phyloP scores from a whole-genome alignment of 2,113 vertebrate genomes.

The Cinclus mexicanus region DNA sequence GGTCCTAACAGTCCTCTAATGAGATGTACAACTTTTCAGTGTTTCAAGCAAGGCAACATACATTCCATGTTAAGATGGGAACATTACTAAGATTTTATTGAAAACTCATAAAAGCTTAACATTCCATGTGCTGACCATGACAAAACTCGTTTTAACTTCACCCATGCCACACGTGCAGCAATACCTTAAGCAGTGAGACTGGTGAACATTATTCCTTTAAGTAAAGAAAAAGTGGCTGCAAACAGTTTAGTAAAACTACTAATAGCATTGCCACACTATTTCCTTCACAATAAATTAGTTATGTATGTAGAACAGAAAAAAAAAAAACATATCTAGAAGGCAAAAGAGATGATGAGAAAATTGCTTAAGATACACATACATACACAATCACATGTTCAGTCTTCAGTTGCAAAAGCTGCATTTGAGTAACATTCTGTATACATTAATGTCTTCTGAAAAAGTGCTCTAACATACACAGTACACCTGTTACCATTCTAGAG shows the following conservation, averaged over 20 bases:
- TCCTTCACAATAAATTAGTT: background rate
- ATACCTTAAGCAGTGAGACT: background rate
- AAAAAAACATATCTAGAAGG: background rate
- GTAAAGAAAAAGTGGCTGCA: background rate
- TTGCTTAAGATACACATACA: background rate
- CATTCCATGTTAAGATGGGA: background rate
- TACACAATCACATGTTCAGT: background rate
- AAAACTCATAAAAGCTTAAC: background rate
- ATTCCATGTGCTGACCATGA: background rate
- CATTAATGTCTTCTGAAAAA: background rate
- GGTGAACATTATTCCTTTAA: background rate
- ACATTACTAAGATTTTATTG: background rate
- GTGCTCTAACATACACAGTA: background rate
- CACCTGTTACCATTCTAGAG: background rate
- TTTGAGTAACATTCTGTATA: background rate
- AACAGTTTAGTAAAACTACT: background rate
- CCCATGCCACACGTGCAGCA: background rate
- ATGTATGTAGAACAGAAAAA: rapidly evolving
- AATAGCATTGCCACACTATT: background rate
- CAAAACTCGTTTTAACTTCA: background rate
- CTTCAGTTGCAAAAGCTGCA: background rate
- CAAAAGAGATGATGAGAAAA: background rate
- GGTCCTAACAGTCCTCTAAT: background rate
- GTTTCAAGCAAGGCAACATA: background rate
- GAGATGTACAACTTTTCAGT: background rate